Evolutionary conservation across 1,140 invertebrate genomes (phyloP), one percentile per base, ranked within the genome.

Genomic region (Pseudomyrmex gracilis): DNA sequence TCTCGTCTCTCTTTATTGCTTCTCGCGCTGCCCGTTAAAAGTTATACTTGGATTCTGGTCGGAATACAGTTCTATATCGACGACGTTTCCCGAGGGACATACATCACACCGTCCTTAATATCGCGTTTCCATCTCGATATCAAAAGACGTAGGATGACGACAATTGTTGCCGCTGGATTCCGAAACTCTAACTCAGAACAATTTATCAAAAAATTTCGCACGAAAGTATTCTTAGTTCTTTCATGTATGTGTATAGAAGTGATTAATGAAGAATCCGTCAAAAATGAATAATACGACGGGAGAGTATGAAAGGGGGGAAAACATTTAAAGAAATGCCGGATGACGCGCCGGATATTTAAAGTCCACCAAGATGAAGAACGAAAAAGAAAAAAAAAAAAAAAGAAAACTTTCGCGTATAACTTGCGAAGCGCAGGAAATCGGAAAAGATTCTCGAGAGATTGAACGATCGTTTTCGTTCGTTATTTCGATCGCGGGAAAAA

Each of bases 1-100:
- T 47, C 17, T 57, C 63, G 45, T 80, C 34, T 71, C 58, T 53
- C 60, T 86, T 85, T 85, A 87, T 78, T 58, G 77, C 57, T 76
- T 68, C 83, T 84, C 82, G 82, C 58, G 57, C 24, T 61, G 47
- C 53, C 68, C 76, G 84, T 90, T 90, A 89, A 90, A 88, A 88
- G 74, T 82, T 86, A 78, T 84, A 84, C 66, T 78, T 57, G 73
- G 53, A 53, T 34, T 34, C 43, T 34, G 24, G 47, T 55, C 66
- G 63, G 57, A 17, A n/a, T 47, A 20, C n/a, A 45, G 22, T 13
- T 45, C 55, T 22, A 22, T n/a, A 58, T 82, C 68, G 68, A 53
- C 51, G 66, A 20, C 78, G 22, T 1, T 12, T 77, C 15, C 24
- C 24, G 13, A 58, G 4, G 74, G 34, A 20, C 64, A 24, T 15